phyloP scores from a whole-genome alignment of 1,140 invertebrate genomes.

The Drosophila sp. region DNA sequence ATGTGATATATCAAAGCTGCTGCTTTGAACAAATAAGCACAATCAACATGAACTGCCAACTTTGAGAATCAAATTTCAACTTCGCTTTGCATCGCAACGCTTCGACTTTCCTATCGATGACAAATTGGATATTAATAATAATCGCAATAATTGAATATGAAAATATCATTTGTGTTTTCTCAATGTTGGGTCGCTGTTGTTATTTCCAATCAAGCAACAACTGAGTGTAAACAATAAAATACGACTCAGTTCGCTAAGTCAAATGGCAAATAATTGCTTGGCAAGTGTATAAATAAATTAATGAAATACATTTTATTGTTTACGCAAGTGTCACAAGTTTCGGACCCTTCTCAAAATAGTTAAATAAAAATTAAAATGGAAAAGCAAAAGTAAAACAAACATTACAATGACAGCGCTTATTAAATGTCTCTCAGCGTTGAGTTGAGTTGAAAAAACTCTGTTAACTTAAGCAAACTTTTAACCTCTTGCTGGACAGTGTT shows the following conservation, averaged over 20 bases:
- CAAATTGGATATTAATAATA: slow-evolving; percentile 74
- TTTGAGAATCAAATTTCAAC: slow-evolving; percentile 56
- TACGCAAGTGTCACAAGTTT: slow-evolving; percentile 41
- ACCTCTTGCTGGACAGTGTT: slow-evolving; percentile 15
- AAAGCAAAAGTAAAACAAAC: slow-evolving; percentile 10
- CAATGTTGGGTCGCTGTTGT: not conserved
- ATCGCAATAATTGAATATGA: slow-evolving; percentile 41
- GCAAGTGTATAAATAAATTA: slow-evolving; percentile 39
- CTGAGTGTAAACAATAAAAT: slow-evolving; percentile 1
- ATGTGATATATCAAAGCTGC: slow-evolving; percentile 32
- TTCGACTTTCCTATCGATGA: slow-evolving; percentile 56
- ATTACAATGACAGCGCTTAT: slow-evolving; percentile 19
- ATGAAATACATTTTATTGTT: slow-evolving; percentile 40
- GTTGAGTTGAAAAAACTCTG: slow-evolving; percentile 3
- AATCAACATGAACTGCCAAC: slow-evolving; percentile 29
- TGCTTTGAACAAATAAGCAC: slow-evolving; percentile 53
- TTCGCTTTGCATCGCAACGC: not conserved
- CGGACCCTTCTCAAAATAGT: slow-evolving; percentile 11
- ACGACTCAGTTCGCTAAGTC: slow-evolving; percentile 8
- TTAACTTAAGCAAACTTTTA: slow-evolving; percentile 22
- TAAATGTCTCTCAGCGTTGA: slow-evolving; percentile 4
- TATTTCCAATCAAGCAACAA: not conserved
- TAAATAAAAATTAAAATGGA: slow-evolving; percentile 6
- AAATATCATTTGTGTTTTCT: slow-evolving; percentile 32
- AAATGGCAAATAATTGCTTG: slow-evolving; percentile 36